Base-by-base conservation (phyloP, 2,113 vertebrate genomes). In the Stigmatopora argus region DNA sequence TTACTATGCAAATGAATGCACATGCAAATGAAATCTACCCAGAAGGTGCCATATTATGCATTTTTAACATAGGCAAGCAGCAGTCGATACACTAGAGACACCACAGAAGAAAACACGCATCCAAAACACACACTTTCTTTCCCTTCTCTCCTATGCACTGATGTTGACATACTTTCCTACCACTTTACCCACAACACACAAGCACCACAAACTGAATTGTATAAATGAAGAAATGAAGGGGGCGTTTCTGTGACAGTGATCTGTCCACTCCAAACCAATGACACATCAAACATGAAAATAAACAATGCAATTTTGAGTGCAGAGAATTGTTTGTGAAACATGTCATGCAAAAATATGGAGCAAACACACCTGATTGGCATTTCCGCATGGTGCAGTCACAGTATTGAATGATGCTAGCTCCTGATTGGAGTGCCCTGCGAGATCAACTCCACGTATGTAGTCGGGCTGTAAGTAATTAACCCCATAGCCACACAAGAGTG, bases 11-110 rank as follows among this genome's bases (percentile, higher is more conserved):
- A 58, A 68, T 68, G 62, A 78, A 64, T 62, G 60, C 23, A 69
- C 13, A 76, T 81, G 81, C 65, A 76, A 77, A 83, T 78, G 61
- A 80, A 72, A 70, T 78, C 78, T 74, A 26, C 80, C 82, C 80
- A 79, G 78, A 2, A 67, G 67, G 52, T 65, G 69, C 57, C 73
- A 67, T 64, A 70, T 65, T 41, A 82, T 86, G 75, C 64, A 78
- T 79, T 82, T 83, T 70, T 73, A 80, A 73, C 78, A 66, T 70
- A 65, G 66, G 62, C 80, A 78, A 46, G 55, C 68, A 74, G 45
- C 58, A 55, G 67, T 59, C 41, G 59, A 74, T 52, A 56, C 70
- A 65, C 64, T 45, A 23, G 65, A 81, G 64, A 74, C 52, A 8
- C 6, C 38, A 15, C 51, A 61, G 46, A 61, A 72, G 59, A 66